These are phyloP conservation scores for Odontophorus gujanensis DNA, from an alignment of 2,113 vertebrate species.

Conservation along the genomic window DNA sequence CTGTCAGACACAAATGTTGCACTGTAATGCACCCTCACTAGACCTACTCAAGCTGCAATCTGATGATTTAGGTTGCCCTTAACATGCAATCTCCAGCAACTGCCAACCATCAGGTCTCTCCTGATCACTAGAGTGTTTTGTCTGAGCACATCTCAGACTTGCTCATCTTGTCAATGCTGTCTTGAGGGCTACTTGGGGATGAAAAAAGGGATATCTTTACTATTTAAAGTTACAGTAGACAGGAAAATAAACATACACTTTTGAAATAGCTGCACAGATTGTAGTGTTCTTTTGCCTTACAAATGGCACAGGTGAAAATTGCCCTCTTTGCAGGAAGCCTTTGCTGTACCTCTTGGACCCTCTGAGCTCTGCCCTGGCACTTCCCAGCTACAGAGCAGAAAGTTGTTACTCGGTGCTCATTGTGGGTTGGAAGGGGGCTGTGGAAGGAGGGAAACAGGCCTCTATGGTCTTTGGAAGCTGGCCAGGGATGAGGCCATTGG, in stretches of 20 bases:
- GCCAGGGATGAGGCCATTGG: conserved; percentile 66
- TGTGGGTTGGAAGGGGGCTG: background rate
- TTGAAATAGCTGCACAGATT: conserved; percentile 37
- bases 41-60: conserved; percentile 43
- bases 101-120: conserved; percentile 33
- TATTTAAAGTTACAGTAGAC: conserved; percentile 12
- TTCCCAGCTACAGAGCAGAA: background rate
- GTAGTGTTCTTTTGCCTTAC: conserved; percentile 43
- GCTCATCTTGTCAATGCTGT: background rate
- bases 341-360: background rate
- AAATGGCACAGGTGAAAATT: conserved; percentile 26
- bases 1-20: conserved; percentile 4
- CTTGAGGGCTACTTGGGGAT: conserved; percentile 47
- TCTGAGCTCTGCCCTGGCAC: background rate
- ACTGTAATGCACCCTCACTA: conserved; percentile 4
- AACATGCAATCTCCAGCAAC: background rate
- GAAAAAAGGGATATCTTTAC: background rate
- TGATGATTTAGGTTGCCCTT: conserved; percentile 31
- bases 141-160: conserved; percentile 32
- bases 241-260: background rate
- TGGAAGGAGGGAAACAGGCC: conserved; percentile 47
- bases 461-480: conserved; percentile 48
- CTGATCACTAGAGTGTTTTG: conserved; percentile 32
- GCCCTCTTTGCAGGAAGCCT: background rate
- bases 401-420: background rate